Conservation (phyloP, 2,888 invertebrate genomes). For the Cartodere bifasciata region DNA sequence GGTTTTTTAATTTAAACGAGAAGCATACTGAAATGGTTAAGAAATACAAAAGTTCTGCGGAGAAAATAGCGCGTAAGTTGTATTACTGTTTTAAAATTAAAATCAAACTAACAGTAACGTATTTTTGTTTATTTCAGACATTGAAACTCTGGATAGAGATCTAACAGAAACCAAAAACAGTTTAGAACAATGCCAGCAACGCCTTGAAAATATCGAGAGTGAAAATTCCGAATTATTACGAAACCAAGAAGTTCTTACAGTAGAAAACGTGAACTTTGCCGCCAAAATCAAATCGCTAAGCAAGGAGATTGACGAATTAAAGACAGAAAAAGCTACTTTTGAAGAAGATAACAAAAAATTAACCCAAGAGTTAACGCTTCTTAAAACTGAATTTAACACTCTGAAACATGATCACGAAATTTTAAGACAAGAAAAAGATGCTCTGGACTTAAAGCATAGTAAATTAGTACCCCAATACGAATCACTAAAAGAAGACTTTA, state of each 20-base stretch:
- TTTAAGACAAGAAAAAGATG: slow-evolving; percentile 21
- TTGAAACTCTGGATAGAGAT: too few relatives aligned
- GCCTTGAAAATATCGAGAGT: too few relatives aligned
- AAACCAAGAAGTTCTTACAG: too few relatives aligned
- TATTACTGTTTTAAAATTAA: too few relatives aligned
- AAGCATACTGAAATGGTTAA: slow-evolving; percentile 44
- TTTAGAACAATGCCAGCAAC: too few relatives aligned
- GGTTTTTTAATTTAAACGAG: slow-evolving; percentile 46
- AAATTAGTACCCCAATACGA: slow-evolving; percentile 10
- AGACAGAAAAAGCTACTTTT: slow-evolving; percentile 19
- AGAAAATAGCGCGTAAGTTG: slow-evolving; percentile 22
- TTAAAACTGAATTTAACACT: slow-evolving; percentile 3
- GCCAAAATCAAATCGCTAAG: too few relatives aligned
- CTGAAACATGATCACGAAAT: slow-evolving; percentile 22
- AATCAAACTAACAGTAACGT: too few relatives aligned
- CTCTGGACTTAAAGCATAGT: too few relatives aligned
- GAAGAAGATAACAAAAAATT: slow-evolving; percentile 20
- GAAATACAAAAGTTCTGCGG: slow-evolving; percentile 40
- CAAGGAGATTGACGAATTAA: slow-evolving; percentile 4
- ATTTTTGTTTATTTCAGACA: too few relatives aligned
- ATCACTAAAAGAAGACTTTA: slow-evolving; percentile 10
- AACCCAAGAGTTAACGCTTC: slow-evolving; percentile 5
- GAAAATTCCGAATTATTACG: too few relatives aligned
- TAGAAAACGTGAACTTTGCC: too few relatives aligned
- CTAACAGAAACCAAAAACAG: too few relatives aligned